phyloP scores from a whole-genome alignment of 1,140 invertebrate genomes.

The Nautilus pompilius region DNA sequence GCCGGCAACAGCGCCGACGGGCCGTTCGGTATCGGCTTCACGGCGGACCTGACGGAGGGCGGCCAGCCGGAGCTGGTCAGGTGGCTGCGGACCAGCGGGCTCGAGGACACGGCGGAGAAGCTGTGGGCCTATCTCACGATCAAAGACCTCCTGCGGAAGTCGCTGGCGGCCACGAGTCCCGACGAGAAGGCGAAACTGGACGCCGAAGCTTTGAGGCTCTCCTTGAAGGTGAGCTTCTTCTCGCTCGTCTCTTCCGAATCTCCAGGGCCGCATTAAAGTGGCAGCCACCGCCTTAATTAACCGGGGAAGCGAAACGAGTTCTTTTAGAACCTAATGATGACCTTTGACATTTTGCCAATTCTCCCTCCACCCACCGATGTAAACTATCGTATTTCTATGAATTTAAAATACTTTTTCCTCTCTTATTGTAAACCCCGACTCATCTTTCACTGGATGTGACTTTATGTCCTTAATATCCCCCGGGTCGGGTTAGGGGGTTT shows the following conservation, averaged over 20 bases:
- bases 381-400: not conserved
- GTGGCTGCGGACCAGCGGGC: constrained; percentile 8
- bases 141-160: constrained; percentile 63
- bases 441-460: too few species aligned
- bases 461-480: too few species aligned
- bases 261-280: not conserved
- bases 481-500: not conserved
- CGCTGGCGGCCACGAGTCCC: constrained; percentile 7
- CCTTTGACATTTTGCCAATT: not conserved
- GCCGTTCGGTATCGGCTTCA: constrained; percentile 47
- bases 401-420: not conserved
- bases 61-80: constrained; percentile 65
- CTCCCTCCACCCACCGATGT: not conserved
- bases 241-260: not conserved
- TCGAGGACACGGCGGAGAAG: constrained; percentile 61
- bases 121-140: constrained; percentile 71
- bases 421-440: not conserved
- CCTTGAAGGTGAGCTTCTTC: constrained; percentile 29
- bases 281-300: not conserved
- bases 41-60: constrained; percentile 72
- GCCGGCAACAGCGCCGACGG: constrained; percentile 14
- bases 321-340: not conserved
- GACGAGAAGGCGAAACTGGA: constrained; percentile 22
- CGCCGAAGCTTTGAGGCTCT: constrained; percentile 20
- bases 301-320: not conserved